These are phyloP conservation scores for Cliona cf. orientalis DNA, from an alignment of 37 sponge, comb jelly and placozoan species.

Conservation along the genomic window DNA sequence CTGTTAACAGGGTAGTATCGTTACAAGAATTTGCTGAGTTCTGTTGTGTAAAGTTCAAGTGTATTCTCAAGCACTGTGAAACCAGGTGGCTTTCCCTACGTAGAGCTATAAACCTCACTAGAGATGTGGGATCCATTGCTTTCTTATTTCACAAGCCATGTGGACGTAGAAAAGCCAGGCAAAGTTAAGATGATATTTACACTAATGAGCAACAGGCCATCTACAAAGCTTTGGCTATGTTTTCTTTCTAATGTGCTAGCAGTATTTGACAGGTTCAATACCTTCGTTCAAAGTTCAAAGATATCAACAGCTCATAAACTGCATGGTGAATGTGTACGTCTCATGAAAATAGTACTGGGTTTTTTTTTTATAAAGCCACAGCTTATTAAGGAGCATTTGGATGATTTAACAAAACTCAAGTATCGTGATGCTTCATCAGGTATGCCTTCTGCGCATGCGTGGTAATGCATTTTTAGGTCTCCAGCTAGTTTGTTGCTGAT, in stretches of 20 bases:
- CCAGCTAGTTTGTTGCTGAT: too few relatives aligned
- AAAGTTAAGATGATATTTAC: constrained; percentile 20
- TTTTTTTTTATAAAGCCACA: constrained; percentile 47
- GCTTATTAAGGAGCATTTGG: background rate
- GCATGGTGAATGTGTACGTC: constrained; percentile 31
- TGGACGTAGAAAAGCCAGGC: constrained; percentile 43
- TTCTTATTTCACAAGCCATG: constrained; percentile 47
- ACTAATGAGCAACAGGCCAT: constrained; percentile 2
- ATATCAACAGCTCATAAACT: constrained; percentile 30
- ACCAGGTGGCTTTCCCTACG: constrained; percentile 50
- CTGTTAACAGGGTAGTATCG: constrained; percentile 35
- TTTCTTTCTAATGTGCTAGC: constrained; percentile 30
- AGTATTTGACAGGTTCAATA: constrained; percentile 27
- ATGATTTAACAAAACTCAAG: background rate
- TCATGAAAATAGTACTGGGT: constrained; percentile 31
- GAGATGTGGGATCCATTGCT: constrained; percentile 54
- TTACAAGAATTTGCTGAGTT: constrained; percentile 33
- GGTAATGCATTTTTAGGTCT: too few relatives aligned
- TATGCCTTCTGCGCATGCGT: constrained; percentile 6
- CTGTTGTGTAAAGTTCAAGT: constrained; percentile 18
- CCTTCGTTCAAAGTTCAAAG: constrained; percentile 30
- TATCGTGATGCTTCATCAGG: background rate
- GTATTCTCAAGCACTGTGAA: constrained; percentile 37
- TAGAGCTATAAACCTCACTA: constrained; percentile 22
- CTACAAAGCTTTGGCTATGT: constrained; percentile 26